Conservation (phyloP, 1,140 invertebrate species). For the Archivesica marissinica region DNA sequence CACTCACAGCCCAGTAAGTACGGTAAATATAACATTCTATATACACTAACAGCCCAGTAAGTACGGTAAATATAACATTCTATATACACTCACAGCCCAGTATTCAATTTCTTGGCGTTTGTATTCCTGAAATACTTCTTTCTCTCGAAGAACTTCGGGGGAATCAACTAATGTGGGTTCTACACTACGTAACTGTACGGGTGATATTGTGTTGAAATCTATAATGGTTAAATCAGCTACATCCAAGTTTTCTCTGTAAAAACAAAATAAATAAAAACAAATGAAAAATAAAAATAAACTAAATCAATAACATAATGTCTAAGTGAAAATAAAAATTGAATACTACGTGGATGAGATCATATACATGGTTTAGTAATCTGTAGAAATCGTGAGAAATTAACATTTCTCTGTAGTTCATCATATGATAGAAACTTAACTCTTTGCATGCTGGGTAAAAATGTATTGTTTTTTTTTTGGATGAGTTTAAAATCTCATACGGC, state of each 20-base stretch:
- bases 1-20: background rate
- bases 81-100: conserved; percentile 63
- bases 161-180: conserved; percentile 56
- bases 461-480: too few relatives aligned
- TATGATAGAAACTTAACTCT: too few relatives aligned
- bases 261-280: too few relatives aligned
- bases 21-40: background rate
- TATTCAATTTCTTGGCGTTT: conserved; percentile 59
- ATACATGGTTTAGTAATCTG: too few relatives aligned
- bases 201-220: conserved; percentile 64
- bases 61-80: background rate
- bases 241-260: conserved; percentile 63
- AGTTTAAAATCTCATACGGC: too few relatives aligned
- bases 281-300: too few relatives aligned
- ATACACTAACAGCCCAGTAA: background rate
- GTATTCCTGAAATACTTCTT: conserved; percentile 53
- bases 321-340: too few relatives aligned
- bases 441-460: too few relatives aligned
- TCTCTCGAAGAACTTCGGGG: conserved; percentile 53
- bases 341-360: too few relatives aligned
- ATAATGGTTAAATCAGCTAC: conserved; percentile 65
- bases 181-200: conserved; percentile 60
- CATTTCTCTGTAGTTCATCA: too few relatives aligned
- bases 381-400: too few relatives aligned
- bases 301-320: too few relatives aligned